Base-by-base conservation (phyloP, 2,113 vertebrate genomes). In the Chionomys nivalis region DNA sequence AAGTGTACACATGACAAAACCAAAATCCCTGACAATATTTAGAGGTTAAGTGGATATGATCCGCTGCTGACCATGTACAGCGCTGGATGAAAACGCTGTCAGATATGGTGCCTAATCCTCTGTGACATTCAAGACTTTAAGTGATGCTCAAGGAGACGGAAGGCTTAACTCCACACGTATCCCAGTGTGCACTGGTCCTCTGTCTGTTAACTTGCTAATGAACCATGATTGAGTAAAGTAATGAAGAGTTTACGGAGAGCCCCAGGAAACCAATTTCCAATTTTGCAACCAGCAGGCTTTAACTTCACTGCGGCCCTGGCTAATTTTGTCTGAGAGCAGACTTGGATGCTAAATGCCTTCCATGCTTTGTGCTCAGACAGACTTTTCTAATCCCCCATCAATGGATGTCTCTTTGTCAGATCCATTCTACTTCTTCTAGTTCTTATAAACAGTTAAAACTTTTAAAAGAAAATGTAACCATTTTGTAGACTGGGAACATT, bases 131-230 rank as follows among this genome's bases (percentile, higher is more conserved):
- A 97, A 92, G 98, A 98, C 55, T 99, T 98, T 99, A 99, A 99
- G 98, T 98, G 98, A 98, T 85, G 97, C 96, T 98, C 98, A 98
- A 98, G 97, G 98, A 98, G 98, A 98, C 94, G 97, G 97, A 98
- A 98, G 98, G 97, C 97, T 97, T 98, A 98, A 97, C 75, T 98
- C 98, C 96, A 97, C 98, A 98, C 95, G 98, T 97, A 99, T 99
- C 98, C 98, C 98, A 98, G 96, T 0, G 94, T 98, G 97, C 96
- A 98, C 94, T 93, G 97, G 98, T 99, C 98, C 98, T 98, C 98
- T 99, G 98, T 99, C 98, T 99, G 99, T 99, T 99, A 99, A 98
- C 99, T 98, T 98, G 96, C 98, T 99, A 99, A 99, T 99, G 99
- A 99, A 99, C 98, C 98, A 98, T 98, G 97, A 98, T 99, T 98